Conservation (phyloP, 1,140 invertebrate genomes). For the Lucilia cuprina region DNA sequence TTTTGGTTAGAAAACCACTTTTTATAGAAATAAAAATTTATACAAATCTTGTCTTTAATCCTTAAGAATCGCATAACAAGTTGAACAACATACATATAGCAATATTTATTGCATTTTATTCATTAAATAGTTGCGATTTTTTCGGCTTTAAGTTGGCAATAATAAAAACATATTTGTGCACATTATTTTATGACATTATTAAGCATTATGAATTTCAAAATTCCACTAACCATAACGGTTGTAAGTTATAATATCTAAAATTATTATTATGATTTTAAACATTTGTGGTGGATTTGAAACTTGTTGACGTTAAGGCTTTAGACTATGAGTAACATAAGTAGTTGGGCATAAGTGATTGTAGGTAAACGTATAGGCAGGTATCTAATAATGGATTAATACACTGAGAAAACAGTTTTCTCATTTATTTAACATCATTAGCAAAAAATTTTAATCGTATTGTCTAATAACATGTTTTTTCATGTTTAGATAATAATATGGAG, state of each 20-base stretch:
- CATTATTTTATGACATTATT: conserved; percentile 14
- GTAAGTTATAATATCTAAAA: background rate
- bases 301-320: background rate
- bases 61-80: background rate
- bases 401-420: background rate
- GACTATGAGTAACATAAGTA: background rate
- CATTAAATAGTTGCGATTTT: background rate
- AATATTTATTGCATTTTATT: background rate
- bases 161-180: background rate
- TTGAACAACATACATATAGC: background rate
- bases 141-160: background rate
- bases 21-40: background rate
- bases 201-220: conserved; percentile 1
- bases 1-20: background rate
- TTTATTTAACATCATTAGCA: too few species aligned
- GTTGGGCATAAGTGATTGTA: background rate
- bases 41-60: background rate
- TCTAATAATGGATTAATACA: background rate
- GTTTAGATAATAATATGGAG: too few species aligned
- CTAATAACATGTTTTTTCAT: too few species aligned
- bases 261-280: conserved; percentile 15
- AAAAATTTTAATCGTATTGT: too few species aligned
- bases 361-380: background rate
- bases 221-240: background rate
- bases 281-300: background rate